These are phyloP conservation scores for Andrena praecox DNA, from an alignment of 2,888 invertebrate genomes.

Conservation along the genomic window DNA sequence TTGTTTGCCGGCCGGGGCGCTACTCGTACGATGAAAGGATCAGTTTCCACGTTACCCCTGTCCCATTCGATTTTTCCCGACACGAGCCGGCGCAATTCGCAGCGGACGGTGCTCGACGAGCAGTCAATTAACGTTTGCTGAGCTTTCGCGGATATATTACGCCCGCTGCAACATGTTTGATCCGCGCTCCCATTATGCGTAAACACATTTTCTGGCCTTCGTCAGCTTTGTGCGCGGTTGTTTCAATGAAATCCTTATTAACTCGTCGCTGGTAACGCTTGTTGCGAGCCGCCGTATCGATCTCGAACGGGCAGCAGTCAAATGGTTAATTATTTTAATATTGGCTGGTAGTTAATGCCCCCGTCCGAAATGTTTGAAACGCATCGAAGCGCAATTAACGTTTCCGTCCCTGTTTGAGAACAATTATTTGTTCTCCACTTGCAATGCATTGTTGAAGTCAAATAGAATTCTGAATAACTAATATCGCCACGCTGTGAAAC, in stretches of 20 bases:
- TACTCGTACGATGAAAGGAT: not conserved
- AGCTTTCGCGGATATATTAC: conserved; percentile 10
- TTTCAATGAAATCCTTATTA: conserved; percentile 24
- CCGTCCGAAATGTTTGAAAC: not conserved
- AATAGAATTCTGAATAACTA: conserved; percentile 2
- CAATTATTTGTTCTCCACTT: not conserved
- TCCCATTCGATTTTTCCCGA: conserved; percentile 17
- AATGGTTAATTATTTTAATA: conserved; percentile 10
- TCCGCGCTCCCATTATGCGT: not conserved
- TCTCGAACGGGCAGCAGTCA: not conserved
- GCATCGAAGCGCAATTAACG: conserved; percentile 14
- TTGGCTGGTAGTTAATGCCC: not conserved
- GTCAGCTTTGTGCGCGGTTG: not conserved
- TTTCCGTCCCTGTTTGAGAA: not conserved
- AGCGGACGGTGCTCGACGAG: not conserved
- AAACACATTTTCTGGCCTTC: conserved; percentile 16
- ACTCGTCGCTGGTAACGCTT: conserved; percentile 12
- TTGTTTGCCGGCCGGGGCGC: conserved; percentile 14
- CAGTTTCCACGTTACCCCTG: not conserved
- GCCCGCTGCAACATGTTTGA: not conserved
- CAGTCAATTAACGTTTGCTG: conserved; percentile 32
- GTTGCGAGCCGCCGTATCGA: not conserved
- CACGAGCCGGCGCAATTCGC: not conserved
- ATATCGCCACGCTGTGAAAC: not conserved
- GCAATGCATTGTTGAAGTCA: not conserved